These are phyloP conservation scores for Pseudorectes ferrugineus DNA, from an alignment of 2,113 vertebrate species.

Conservation along the genomic window DNA sequence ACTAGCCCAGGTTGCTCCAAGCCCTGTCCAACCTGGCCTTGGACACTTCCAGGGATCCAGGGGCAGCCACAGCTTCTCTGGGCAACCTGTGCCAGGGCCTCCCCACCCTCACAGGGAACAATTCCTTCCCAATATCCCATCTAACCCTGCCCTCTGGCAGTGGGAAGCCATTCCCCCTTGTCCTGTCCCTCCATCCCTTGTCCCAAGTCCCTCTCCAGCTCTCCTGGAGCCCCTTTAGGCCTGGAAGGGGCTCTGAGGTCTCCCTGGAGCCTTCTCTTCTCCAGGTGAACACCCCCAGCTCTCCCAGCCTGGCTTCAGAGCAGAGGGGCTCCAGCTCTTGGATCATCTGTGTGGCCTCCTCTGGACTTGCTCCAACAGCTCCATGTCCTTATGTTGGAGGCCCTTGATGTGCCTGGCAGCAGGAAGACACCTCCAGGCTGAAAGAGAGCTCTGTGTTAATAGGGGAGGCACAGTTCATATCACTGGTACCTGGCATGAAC, in stretches of 20 bases:
- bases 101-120: neutral
- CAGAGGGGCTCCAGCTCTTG: neutral
- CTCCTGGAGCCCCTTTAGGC: neutral
- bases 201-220: neutral
- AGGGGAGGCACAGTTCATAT: neutral
- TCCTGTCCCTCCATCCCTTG: neutral
- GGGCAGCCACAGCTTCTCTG: neutral
- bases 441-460: rapidly evolving
- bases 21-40: rapidly evolving
- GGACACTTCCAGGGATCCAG: neutral
- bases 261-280: neutral
- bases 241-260: neutral
- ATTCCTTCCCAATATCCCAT: neutral
- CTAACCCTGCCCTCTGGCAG: neutral
- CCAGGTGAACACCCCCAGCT: neutral
- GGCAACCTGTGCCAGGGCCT: neutral
- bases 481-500: neutral
- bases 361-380: neutral
- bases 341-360: rapidly evolving
- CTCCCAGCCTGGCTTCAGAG: neutral
- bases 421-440: neutral
- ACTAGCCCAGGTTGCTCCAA: rapidly evolving
- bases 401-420: neutral
- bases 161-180: neutral
- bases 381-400: neutral